Conservation (phyloP, 2,797 vertebrate genomes). For the Fundulus diaphanus region DNA sequence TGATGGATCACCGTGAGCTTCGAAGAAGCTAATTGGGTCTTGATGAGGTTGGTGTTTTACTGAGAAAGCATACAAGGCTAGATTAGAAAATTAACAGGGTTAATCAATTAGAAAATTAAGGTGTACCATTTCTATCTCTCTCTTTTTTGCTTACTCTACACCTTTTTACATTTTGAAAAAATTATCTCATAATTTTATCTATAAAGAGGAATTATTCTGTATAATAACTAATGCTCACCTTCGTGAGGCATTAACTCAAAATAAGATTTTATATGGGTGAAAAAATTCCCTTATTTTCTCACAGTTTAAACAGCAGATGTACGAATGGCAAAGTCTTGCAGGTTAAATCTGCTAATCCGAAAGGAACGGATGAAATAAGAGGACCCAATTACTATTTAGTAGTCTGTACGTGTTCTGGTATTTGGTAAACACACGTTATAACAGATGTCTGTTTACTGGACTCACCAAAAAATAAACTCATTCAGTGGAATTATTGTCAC, state of each 20-base stretch:
- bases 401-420: background rate
- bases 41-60: slow-evolving; percentile 80
- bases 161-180: slow-evolving; percentile 8
- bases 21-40: slow-evolving; percentile 76
- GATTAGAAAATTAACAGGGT: slow-evolving; percentile 78
- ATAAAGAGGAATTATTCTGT: background rate
- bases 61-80: slow-evolving; percentile 67
- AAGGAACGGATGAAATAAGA: background rate
- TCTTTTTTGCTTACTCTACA: slow-evolving; percentile 41
- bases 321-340: background rate
- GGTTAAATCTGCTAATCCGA: background rate
- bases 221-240: background rate
- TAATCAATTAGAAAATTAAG: slow-evolving; percentile 78
- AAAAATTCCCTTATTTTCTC: background rate
- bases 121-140: slow-evolving; percentile 60
- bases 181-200: background rate
- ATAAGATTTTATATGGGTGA: background rate
- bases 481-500: background rate
- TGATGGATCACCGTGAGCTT: slow-evolving; percentile 77
- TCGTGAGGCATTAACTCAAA: background rate
- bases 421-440: background rate
- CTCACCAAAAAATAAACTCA: background rate
- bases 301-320: background rate
- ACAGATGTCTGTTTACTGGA: background rate
- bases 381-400: background rate